phyloP scores from a whole-genome alignment of 2,888 invertebrate genomes.

The Heliconius hortense region DNA sequence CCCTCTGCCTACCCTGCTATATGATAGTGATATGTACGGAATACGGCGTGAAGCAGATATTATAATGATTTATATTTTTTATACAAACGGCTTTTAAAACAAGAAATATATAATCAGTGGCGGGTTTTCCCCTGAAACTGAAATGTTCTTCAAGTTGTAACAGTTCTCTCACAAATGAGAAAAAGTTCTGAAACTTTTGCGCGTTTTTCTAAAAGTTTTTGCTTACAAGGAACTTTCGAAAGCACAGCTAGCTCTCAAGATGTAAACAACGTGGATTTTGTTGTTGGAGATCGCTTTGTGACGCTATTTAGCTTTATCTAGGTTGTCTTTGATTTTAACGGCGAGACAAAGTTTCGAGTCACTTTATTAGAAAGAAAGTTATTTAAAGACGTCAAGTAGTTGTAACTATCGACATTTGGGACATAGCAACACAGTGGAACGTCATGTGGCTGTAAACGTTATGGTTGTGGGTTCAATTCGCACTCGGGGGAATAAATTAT shows the following conservation, averaged over 20 bases:
- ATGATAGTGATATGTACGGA: no score
- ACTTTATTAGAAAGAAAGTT: not conserved
- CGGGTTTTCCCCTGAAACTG: not conserved
- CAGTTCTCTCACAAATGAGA: conserved; percentile 22
- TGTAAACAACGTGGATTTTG: conserved; percentile 26
- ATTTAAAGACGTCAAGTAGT: not conserved
- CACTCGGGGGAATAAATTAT: no score
- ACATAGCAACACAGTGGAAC: not conserved
- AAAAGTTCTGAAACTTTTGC: conserved; percentile 24
- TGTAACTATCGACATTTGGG: not conserved
- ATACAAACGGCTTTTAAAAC: not conserved
- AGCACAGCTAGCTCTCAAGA: conserved; percentile 19
- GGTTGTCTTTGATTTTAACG: conserved; percentile 5
- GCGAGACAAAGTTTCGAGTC: not conserved
- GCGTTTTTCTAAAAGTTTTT: conserved; percentile 31
- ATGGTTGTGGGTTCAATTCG: not conserved
- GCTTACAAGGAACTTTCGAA: conserved; percentile 30
- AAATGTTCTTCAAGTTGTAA: conserved; percentile 16
- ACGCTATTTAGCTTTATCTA: conserved; percentile 14
- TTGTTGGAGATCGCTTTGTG: conserved; percentile 4
- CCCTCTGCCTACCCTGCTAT: no score
- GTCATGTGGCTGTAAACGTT: not conserved
- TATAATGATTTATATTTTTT: no score
- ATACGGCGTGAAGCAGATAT: no score
- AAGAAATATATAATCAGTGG: conserved; percentile 7